phyloP scores from a whole-genome alignment of 1,140 invertebrate genomes.

The Saccostrea echinata region DNA sequence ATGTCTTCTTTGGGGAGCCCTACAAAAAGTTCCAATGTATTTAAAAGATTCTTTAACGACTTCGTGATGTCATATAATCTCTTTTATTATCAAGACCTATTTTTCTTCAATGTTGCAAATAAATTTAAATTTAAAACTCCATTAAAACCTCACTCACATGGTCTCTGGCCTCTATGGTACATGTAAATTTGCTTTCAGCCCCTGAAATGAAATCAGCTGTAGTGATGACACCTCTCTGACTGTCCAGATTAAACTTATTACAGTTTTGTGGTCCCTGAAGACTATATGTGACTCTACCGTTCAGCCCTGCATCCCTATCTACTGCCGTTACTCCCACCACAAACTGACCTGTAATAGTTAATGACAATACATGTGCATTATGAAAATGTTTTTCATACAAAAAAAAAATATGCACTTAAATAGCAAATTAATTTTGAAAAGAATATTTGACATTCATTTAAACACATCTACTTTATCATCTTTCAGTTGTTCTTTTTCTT shows the following conservation, averaged over 20 bases:
- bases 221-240: slow-evolving; percentile 79
- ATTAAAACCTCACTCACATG: slow-evolving; percentile 60
- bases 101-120: too few species aligned
- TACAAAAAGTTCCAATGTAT: slow-evolving; percentile 45
- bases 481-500: too few species aligned
- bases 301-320: slow-evolving; percentile 77
- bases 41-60: background rate
- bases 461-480: too few species aligned
- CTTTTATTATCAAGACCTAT: too few species aligned
- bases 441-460: too few species aligned
- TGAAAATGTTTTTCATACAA: background rate
- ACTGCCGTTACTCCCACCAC: slow-evolving; percentile 85
- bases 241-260: slow-evolving; percentile 76
- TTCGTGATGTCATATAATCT: background rate
- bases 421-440: too few species aligned
- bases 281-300: slow-evolving; percentile 85
- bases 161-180: slow-evolving; percentile 89
- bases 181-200: slow-evolving; percentile 53
- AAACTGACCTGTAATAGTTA: slow-evolving; percentile 81
- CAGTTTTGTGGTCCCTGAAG: slow-evolving; percentile 87
- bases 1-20: slow-evolving; percentile 61
- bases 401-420: too few species aligned
- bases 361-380: background rate
- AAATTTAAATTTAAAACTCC: too few species aligned
- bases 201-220: slow-evolving; percentile 64